These are phyloP conservation scores for Drosophila suboccidentalis DNA, from an alignment of 2,888 invertebrate genomes.

Conservation along the genomic window DNA sequence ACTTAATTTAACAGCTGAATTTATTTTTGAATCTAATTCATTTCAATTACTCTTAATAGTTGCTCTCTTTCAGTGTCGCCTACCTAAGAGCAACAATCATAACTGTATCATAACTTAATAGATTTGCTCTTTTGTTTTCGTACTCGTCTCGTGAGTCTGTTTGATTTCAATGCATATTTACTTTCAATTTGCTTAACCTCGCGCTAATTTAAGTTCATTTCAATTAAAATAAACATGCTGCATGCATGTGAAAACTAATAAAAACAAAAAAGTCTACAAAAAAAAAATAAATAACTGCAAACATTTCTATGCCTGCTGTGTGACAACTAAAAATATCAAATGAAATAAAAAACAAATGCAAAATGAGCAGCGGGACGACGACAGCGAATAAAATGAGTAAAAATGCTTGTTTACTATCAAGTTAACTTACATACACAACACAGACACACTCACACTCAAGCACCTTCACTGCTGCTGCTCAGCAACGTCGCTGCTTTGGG, in stretches of 20 bases:
- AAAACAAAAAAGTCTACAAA: slow-evolving; percentile 25
- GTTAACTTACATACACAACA: slow-evolving; percentile 40
- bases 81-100: slow-evolving; percentile 3
- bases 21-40: slow-evolving; percentile 1
- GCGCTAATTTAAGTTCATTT: slow-evolving; percentile 85
- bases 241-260: slow-evolving; percentile 43
- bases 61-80: neutral
- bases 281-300: slow-evolving; percentile 36
- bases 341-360: slow-evolving; percentile 55
- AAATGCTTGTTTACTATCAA: slow-evolving; percentile 72
- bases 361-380: slow-evolving; percentile 46
- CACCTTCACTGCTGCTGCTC: slow-evolving; percentile 70
- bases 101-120: slow-evolving; percentile 3
- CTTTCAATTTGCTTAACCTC: slow-evolving; percentile 85
- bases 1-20: slow-evolving; percentile 14
- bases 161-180: slow-evolving; percentile 63
- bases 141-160: slow-evolving; percentile 13
- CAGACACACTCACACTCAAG: slow-evolving; percentile 28
- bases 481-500: slow-evolving; percentile 59
- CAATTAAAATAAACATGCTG: slow-evolving; percentile 78
- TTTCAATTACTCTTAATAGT: neutral
- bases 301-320: slow-evolving; percentile 48
- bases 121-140: slow-evolving; percentile 3
- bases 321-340: slow-evolving; percentile 51
- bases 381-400: slow-evolving; percentile 48